Base-by-base conservation (phyloP, 2,797 vertebrate genomes). In the Pseudomugil tenellus region DNA sequence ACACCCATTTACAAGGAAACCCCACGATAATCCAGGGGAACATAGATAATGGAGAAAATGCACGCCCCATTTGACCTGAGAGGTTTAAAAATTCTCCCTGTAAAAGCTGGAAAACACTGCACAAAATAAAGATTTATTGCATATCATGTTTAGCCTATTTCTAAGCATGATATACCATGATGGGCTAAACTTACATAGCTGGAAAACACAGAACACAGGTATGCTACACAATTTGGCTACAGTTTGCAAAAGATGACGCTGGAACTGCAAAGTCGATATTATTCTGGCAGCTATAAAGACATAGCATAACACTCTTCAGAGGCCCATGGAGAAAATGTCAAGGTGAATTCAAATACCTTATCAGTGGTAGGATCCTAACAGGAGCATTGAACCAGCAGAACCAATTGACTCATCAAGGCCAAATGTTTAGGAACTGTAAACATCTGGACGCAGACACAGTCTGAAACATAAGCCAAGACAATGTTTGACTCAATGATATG, bases 281-380 rank as follows among this genome's bases (percentile, higher is more conserved):
- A 23, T 65, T 43, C 26, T 43, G 37, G 55, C 52, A 55, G 62
- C 51, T 41, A 41, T 26, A 55, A 17, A 55, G 25, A 54, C 35
- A 43, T 39, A 49, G 34, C 46, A 63, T 37, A 16, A 6, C n/a
- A 34, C 61, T 28, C 49, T 7, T 19, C 10, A 39, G 34, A 29
- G 23, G 35, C 25, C 26, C 2, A 28, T 3, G 28, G 25, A 26
- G 28, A 19, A 6, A n/a, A n/a, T n/a, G 41, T 21, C 28, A n/a
- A 37, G 14, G 31, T n/a, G 19, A 26, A 51, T 35, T 19, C 49
- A 32, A 34, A 35, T 26, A 59, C 25, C 58, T 43, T 29, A n/a
- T 59, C 58, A 59, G 26, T 28, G 13, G 46, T 25, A 14, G 31
- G 43, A 34, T 25, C 14, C 21, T 41, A 21, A 60, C 31, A 48